Percentiles rank a stretch among this genome's conserved stretches.
Conservation (phyloP, 2,797 vertebrate species). For the Hippopotamyrus pictus region DNA sequence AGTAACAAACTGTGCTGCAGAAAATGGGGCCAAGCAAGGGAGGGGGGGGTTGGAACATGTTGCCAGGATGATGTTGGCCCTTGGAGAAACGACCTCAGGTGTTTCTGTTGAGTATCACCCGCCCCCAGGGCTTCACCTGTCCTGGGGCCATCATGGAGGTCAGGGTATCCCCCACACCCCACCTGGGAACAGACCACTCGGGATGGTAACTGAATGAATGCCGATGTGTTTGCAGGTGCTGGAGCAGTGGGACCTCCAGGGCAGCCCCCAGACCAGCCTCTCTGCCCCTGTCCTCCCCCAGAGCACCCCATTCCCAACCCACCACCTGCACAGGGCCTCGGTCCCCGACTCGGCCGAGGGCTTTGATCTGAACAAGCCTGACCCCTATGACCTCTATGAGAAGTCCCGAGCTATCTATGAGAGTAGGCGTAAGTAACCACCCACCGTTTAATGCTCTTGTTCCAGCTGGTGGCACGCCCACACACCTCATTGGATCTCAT, state of each 20-base stretch:
- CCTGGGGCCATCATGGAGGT: neutral
- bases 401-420: constrained; percentile 98
- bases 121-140: neutral
- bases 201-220: constrained; percentile 42
- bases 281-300: constrained; percentile 78
- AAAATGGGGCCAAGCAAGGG: neutral
- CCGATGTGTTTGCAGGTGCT: constrained; percentile 80
- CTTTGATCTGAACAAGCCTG: constrained; percentile 86
- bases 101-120: neutral
- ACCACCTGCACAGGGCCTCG: constrained; percentile 80
- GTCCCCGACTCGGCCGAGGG: constrained; percentile 84
- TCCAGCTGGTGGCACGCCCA: neutral
- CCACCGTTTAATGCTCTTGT: constrained; percentile 17
- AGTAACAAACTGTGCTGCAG: neutral
- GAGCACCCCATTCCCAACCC: constrained; percentile 76
- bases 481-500: neutral
- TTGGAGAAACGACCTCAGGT: neutral
- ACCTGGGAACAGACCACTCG: neutral
- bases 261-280: constrained; percentile 84
- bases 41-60: neutral
- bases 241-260: constrained; percentile 86
- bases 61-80: neutral
- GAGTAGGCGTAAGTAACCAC: constrained; percentile 93
- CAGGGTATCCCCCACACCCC: neutral
- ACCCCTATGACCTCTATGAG: constrained; percentile 93